Percentiles rank a stretch among this genome's conserved stretches.
phyloP scores from a whole-genome alignment of 2,113 vertebrate species.

The Megaceryle torquata region DNA sequence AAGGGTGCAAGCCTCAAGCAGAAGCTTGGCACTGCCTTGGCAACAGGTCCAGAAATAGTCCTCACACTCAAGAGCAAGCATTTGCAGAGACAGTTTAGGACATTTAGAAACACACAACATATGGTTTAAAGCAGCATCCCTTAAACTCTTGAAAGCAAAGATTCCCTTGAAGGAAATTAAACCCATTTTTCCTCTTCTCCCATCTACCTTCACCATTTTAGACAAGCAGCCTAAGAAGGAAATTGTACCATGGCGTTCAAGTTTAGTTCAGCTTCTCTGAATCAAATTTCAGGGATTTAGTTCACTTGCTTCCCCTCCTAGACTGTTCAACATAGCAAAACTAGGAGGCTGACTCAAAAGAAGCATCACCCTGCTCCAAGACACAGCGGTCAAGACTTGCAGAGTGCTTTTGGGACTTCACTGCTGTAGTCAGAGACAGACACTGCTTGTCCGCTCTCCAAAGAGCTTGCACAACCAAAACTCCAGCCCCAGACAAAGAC shows the following conservation, averaged over 20 bases:
- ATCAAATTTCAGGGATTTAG: not conserved
- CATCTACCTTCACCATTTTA: not conserved
- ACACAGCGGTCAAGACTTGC: not conserved
- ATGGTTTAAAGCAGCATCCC: slow-evolving; percentile 43
- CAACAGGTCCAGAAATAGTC: slow-evolving; percentile 66
- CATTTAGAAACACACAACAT: slow-evolving; percentile 54
- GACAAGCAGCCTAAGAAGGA: not conserved
- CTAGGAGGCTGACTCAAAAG: not conserved
- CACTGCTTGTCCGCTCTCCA: not conserved
- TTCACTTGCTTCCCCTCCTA: not conserved
- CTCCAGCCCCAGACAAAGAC: not conserved
- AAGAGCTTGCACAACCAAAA: not conserved
- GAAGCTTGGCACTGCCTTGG: slow-evolving; percentile 59
- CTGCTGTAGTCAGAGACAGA: not conserved
- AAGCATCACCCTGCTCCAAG: not conserved
- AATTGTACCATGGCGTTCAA: not conserved
- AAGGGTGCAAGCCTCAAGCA: not conserved
- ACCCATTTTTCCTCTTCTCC: not conserved
- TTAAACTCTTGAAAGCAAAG: slow-evolving; percentile 26
- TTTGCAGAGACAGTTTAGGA: slow-evolving; percentile 51
- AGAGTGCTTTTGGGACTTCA: not conserved
- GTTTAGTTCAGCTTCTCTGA: not conserved
- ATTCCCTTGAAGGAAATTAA: not conserved
- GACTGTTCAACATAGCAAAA: not conserved
- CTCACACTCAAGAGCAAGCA: slow-evolving; percentile 10